A percentile compares a stretch with the other conserved stretches of the same genome.
phyloP scores from a whole-genome alignment of 2,113 vertebrate species.

The Pyrgilauda ruficollis region DNA sequence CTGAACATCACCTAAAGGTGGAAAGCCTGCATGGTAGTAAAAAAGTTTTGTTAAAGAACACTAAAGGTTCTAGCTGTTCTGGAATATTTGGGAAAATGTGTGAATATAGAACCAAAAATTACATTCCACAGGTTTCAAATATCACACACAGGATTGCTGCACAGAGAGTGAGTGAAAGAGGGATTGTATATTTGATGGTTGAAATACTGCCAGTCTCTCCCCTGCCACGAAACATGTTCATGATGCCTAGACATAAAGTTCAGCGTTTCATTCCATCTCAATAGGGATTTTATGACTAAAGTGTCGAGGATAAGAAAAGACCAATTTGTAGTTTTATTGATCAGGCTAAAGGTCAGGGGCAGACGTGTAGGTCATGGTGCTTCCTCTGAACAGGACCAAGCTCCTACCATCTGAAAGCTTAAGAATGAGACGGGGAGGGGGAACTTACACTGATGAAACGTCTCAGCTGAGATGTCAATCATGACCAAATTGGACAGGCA shows the following conservation, averaged over 20 bases:
- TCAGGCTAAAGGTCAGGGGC: conserved; percentile 74
- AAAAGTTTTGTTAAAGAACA: background rate
- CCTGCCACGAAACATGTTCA: conserved; percentile 57
- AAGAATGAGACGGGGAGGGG: background rate
- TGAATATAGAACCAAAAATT: background rate
- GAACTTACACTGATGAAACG: background rate
- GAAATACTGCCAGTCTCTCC: conserved; percentile 48
- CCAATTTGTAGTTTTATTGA: conserved; percentile 74
- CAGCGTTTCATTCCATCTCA: conserved; percentile 69
- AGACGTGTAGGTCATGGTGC: conserved; percentile 63
- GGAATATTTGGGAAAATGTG: background rate
- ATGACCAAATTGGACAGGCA: conserved; percentile 14
- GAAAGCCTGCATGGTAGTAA: background rate
- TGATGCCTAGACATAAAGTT: conserved; percentile 61
- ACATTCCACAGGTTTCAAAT: conserved; percentile 18
- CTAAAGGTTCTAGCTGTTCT: background rate
- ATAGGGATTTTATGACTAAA: conserved; percentile 62
- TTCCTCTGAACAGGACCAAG: conserved; percentile 29
- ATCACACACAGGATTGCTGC: conserved; percentile 19
- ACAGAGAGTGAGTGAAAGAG: background rate
- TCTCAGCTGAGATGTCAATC: conserved; percentile 28
- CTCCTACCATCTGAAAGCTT: background rate
- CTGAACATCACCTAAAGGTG: background rate
- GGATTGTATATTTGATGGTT: conserved; percentile 55
- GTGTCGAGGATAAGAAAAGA: conserved; percentile 68